Conservation (phyloP, 2,113 vertebrate genomes). For the Caranx ignobilis region DNA sequence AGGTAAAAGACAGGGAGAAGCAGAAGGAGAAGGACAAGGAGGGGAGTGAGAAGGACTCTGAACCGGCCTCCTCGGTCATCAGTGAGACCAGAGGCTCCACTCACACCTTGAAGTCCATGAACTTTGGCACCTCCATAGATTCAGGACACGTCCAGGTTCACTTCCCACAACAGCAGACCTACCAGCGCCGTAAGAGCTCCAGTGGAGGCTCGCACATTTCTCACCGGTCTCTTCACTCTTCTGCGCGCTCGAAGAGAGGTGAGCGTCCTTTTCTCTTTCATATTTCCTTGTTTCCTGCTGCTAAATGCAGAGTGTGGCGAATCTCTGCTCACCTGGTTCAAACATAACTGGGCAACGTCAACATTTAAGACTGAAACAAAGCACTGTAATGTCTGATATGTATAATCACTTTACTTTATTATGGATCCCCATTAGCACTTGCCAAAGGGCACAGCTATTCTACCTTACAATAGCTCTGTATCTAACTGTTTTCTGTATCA, state of each 20-base stretch:
- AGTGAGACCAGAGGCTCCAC: conserved; percentile 86
- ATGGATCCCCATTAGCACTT: too few species aligned
- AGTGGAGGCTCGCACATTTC: conserved; percentile 88
- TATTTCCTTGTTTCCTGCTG: not conserved
- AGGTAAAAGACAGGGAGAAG: conserved; percentile 61
- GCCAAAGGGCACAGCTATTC: too few species aligned
- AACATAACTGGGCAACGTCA: not conserved
- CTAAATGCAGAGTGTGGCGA: not conserved
- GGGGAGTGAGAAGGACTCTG: conserved; percentile 62
- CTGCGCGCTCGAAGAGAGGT: conserved; percentile 93
- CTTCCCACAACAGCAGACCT: conserved; percentile 86
- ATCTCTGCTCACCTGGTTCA: not conserved
- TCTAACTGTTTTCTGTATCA: too few species aligned
- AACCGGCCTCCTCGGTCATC: conserved; percentile 65
- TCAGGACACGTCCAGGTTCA: conserved; percentile 90
- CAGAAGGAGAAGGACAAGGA: not conserved
- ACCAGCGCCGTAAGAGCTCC: conserved; percentile 90
- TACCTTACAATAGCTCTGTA: too few species aligned
- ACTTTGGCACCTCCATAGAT: conserved; percentile 89
- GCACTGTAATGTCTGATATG: too few species aligned
- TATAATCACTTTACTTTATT: too few species aligned
- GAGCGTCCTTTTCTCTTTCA: not conserved
- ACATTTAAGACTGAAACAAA: not conserved
- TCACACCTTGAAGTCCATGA: conserved; percentile 89
- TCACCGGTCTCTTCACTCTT: conserved; percentile 87